Evolutionary conservation across 2,888 invertebrate species (phyloP), one percentile per base, ranked within the genome.

Genomic region (Scaptomyza reducta): DNA sequence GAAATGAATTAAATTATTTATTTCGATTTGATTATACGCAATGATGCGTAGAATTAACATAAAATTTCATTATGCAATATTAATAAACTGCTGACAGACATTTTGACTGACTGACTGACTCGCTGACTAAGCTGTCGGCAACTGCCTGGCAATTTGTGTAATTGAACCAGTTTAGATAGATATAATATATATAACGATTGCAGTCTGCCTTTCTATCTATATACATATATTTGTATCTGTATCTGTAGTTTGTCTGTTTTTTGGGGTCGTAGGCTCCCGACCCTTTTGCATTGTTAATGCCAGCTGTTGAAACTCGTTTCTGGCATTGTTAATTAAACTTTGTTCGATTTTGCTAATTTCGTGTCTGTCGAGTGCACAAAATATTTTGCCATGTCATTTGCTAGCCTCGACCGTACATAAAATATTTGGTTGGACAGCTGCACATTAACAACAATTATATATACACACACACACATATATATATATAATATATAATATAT

Each of bases 21-120:
- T 90, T 90, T 89, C 79, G 81, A 90, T 90, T 90, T 89, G 83
- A 90, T 91, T 91, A 90, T 78, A 84, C 79, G 87, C 90, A 90
- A 87, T 89, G 90, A 90, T 87, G 89, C 91, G 87, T 85, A 90
- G 89, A 90, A 91, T 91, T 91, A 91, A 91, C 87, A 91, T 88
- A 83, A 88, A 91, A 91, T 91, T 90, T 83, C 79, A 90, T 91
- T 91, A 91, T 83, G 84, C 78, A 84, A 87, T 79, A 83, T 80
- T 87, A 78, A 76, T 87, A 82, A 79, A 88, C 83, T 80, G 81
- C 63, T 65, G 84, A 86, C 74, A 74, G 82, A 73, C 73, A 65
- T 59, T 29, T 67, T 59, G 74, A 57, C 57, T 38, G 58, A 22
- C 62, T 50, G 54, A 11, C 44, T 11, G 41, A 27, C 47, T 6